Conservation (phyloP, 2,797 vertebrate genomes). For the Takifugu ocellatus region DNA sequence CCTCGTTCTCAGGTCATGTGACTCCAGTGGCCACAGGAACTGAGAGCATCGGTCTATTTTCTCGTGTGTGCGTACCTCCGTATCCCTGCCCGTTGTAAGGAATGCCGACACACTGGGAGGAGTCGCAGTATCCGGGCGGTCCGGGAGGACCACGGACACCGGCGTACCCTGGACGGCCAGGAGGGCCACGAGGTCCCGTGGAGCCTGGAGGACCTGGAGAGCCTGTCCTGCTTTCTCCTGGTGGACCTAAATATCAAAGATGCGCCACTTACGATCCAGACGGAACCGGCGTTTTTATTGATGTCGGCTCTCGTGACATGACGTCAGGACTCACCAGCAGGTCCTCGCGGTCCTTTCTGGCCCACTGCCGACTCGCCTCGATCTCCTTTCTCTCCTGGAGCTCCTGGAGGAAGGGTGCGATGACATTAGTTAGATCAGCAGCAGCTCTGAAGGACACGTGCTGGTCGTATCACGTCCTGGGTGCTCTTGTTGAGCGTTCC, state of each 20-base stretch:
- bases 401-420: conserved; percentile 68
- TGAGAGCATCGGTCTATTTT: background rate
- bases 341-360: conserved; percentile 86
- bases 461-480: too few relatives aligned
- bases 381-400: conserved; percentile 92
- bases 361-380: conserved; percentile 79
- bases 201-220: conserved; percentile 84
- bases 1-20: background rate
- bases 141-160: conserved; percentile 89
- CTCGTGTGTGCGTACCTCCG: conserved; percentile 78
- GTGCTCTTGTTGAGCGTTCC: too few relatives aligned
- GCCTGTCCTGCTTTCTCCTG: conserved; percentile 89
- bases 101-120: conserved; percentile 94
- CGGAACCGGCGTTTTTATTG: background rate
- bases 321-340: conserved; percentile 76
- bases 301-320: too few relatives aligned
- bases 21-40: background rate
- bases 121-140: conserved; percentile 92
- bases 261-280: background rate
- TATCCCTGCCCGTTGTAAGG: conserved; percentile 97
- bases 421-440: conserved; percentile 1
- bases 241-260: conserved; percentile 75
- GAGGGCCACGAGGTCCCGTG: conserved; percentile 84
- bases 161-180: conserved; percentile 86
- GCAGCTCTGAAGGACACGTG: background rate